Conservation (phyloP, 2,888 invertebrate genomes). For the Boloria selene region DNA sequence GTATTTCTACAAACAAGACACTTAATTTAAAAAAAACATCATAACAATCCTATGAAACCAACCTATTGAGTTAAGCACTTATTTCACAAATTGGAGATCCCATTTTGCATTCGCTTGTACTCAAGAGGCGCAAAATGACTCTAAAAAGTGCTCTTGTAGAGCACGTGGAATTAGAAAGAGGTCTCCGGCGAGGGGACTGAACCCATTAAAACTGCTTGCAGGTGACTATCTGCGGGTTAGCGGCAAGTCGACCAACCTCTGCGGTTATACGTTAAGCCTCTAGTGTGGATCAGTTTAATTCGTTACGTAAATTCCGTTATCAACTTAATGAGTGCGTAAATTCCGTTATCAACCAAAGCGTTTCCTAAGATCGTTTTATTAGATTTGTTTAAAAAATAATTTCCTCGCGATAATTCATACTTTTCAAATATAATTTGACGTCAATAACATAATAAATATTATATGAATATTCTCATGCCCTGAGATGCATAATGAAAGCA, state of each 20-base stretch:
- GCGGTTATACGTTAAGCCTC: constrained; percentile 13
- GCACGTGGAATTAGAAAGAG: constrained; percentile 64
- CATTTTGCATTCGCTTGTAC: constrained; percentile 64
- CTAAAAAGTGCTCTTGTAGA: constrained; percentile 67
- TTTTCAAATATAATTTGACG: too few species aligned
- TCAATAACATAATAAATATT: background rate
- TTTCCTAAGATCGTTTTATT: background rate
- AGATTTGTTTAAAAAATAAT: background rate
- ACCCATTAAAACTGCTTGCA: constrained; percentile 57
- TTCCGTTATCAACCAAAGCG: background rate
- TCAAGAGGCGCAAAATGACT: constrained; percentile 67
- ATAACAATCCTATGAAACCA: constrained; percentile 29
- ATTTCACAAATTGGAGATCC: constrained; percentile 55
- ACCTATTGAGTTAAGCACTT: constrained; percentile 33
- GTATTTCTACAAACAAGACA: background rate
- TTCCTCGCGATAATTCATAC: too few species aligned
- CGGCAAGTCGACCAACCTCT: constrained; percentile 31
- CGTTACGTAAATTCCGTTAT: constrained; percentile 7
- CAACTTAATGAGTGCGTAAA: constrained; percentile 1
- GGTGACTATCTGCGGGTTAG: constrained; percentile 35
- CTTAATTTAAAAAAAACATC: constrained; percentile 27
- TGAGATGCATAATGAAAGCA: constrained; percentile 31
- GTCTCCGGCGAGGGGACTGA: constrained; percentile 55
- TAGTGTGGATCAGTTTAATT: constrained; percentile 26
- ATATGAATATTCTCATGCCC: background rate